These are phyloP conservation scores for Philhelius pedissequus DNA, from an alignment of 2,888 invertebrate genomes.

Conservation along the genomic window DNA sequence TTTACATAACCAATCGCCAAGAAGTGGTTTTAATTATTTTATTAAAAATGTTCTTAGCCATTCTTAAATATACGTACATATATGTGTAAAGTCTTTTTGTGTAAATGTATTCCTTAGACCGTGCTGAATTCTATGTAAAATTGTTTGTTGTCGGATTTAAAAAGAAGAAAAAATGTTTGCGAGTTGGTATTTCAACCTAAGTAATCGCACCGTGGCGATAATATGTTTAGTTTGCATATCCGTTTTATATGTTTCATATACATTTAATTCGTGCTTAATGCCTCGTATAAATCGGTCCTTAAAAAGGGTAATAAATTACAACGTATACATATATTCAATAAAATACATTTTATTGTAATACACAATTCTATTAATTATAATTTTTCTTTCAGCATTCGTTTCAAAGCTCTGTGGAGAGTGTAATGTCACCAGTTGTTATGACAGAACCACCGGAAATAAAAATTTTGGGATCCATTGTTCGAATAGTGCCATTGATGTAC, in stretches of 20 bases:
- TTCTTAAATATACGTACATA: background rate
- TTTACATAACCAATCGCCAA: conserved; percentile 47
- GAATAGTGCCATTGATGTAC: conserved; percentile 83
- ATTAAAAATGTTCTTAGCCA: conserved; percentile 34
- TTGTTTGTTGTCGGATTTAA: conserved; percentile 51
- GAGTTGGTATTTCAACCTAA: conserved; percentile 77
- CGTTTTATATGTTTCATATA: conserved; percentile 82
- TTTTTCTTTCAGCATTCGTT: conserved; percentile 79
- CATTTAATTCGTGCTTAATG: conserved; percentile 82
- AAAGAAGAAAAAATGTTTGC: conserved; percentile 72
- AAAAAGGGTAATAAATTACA: conserved; percentile 79
- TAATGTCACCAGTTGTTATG: conserved; percentile 50
- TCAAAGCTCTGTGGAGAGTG: conserved; percentile 72
- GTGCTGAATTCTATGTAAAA: conserved; percentile 36
- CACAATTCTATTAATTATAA: background rate
- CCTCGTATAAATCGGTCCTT: conserved; percentile 80
- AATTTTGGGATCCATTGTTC: conserved; percentile 77
- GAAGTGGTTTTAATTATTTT: background rate
- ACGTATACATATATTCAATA: background rate
- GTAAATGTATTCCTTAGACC: conserved; percentile 57
- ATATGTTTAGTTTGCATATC: conserved; percentile 79
- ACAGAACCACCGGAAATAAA: conserved; percentile 75
- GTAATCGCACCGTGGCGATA: conserved; percentile 78
- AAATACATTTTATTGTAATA: background rate
- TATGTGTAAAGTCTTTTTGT: background rate